Conservation (phyloP, 92 coral and sea anemone species). For the Plumapathes pennacea region DNA sequence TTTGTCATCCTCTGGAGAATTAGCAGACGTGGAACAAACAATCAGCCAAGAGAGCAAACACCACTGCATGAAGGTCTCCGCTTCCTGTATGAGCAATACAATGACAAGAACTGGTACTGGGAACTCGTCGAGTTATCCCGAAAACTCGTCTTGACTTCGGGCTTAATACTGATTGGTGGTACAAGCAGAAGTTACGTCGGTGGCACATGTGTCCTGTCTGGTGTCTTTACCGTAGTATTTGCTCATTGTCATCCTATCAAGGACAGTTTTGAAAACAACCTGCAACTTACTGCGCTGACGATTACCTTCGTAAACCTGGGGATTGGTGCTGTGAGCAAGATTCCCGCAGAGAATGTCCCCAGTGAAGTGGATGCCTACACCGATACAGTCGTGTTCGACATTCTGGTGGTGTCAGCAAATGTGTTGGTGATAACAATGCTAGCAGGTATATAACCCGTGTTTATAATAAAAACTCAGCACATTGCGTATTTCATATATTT, state of each 20-base stretch:
- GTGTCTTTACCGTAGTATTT: slow-evolving; percentile 9
- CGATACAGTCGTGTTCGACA: slow-evolving; percentile 7
- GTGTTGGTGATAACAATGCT: slow-evolving; percentile 10
- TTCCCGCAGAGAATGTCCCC: slow-evolving; percentile 10
- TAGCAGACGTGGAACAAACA: neutral
- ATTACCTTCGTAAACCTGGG: slow-evolving; percentile 23
- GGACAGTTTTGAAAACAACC: slow-evolving; percentile 10
- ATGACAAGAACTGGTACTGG: slow-evolving; percentile 22
- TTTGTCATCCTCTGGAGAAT: slow-evolving; percentile 14
- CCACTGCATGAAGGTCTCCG: neutral
- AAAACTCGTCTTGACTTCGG: slow-evolving; percentile 27
- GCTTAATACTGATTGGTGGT: slow-evolving; percentile 12
- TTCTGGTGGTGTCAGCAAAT: slow-evolving; percentile 9
- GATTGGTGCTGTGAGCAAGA: slow-evolving; percentile 11
- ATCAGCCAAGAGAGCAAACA: neutral
- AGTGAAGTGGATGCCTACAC: neutral
- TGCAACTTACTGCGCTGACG: slow-evolving; percentile 7
- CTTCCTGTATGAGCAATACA: slow-evolving; percentile 26
- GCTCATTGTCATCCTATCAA: slow-evolving; percentile 10
- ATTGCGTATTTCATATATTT: too few species aligned
- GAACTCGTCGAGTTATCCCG: slow-evolving; percentile 22
- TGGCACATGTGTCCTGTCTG: slow-evolving; percentile 5
- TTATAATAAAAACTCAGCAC: too few species aligned
- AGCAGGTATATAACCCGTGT: too few species aligned
- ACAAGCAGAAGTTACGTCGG: slow-evolving; percentile 27